These are phyloP conservation scores for Sinhomidia bicolor DNA, from an alignment of 2,888 invertebrate species.

Conservation along the genomic window DNA sequence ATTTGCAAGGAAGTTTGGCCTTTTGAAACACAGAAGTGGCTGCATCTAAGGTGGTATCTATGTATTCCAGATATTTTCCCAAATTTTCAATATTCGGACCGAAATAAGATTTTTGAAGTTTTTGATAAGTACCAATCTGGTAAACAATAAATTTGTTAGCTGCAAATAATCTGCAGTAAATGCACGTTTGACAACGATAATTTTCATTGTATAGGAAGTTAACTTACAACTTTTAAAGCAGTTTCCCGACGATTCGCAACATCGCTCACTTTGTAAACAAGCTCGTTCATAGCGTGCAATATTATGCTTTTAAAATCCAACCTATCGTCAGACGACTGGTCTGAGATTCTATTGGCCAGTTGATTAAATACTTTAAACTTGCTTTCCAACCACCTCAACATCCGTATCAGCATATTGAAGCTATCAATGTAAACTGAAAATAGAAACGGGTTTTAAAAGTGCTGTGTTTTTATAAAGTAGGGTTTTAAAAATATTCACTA, in stretches of 20 bases:
- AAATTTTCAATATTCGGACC: constrained; percentile 61
- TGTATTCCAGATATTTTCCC: constrained; percentile 53
- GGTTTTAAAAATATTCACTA: no score
- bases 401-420: constrained; percentile 66
- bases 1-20: constrained; percentile 61
- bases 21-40: constrained; percentile 48
- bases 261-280: constrained; percentile 57
- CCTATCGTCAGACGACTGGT: constrained; percentile 34
- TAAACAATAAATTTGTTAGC: no score
- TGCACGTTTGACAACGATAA: no score
- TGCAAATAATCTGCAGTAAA: background rate
- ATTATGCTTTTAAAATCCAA: constrained; percentile 65
- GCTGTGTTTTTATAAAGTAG: no score
- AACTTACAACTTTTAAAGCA: constrained; percentile 67
- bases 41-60: constrained; percentile 42
- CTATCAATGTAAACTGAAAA: constrained; percentile 66
- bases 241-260: constrained; percentile 38
- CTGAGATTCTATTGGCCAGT: constrained; percentile 50
- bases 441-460: background rate
- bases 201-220: background rate
- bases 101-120: constrained; percentile 57
- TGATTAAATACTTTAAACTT: constrained; percentile 68
- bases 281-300: constrained; percentile 65
- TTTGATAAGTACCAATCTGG: constrained; percentile 63
- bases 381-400: constrained; percentile 65